Evolutionary conservation across 2,113 vertebrate species (phyloP), one percentile per base, ranked within the genome.

Genomic region (Otolemur garnettii): DNA sequence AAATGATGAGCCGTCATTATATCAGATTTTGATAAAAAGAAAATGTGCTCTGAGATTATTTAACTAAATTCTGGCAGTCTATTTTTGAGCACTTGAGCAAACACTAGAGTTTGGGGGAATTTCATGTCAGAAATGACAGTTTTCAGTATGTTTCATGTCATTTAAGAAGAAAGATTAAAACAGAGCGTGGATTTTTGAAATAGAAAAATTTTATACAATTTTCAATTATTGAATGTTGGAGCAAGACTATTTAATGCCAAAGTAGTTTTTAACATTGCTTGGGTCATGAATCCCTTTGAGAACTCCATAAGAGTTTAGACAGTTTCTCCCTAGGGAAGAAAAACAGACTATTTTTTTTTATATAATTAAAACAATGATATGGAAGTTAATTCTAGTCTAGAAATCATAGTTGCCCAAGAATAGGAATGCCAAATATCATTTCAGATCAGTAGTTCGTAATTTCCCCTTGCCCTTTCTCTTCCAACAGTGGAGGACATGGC

Each of bases 11-110:
- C 2, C 26, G 55, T 33, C 7, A 77, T 94, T 87, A 0, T 38
- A 79, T 78, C 14, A 84, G 75, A 15, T 42, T 81, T 77, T 45
- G 33, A 42, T 55, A 57, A 92, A 92, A 92, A 87, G 68, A 90
- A 91, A 91, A 87, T 72, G 60, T 28, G 17, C 17, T 77, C 5
- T 35, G 7, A 11, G 1, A 4, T 75, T 10, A 71, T 62, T 74
- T 71, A 92, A 55, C 21, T 28, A 89, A 87, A 71, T 75, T 72
- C 69, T 55, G 17, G 4, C 11, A 50, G 35, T 85, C 7, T 53
- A 24, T 94, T 86, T 96, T 3, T 72, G 10, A 86, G 15, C 2
- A 66, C 11, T 9, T 50, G 60, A 59, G 50, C 13, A 74, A 64
- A 91, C 13, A 77, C 26, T n/a, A 75, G 1, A 59, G 5, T 15